Base-by-base conservation (phyloP, 2,888 invertebrate genomes). In the Lithophane ornitopus region DNA sequence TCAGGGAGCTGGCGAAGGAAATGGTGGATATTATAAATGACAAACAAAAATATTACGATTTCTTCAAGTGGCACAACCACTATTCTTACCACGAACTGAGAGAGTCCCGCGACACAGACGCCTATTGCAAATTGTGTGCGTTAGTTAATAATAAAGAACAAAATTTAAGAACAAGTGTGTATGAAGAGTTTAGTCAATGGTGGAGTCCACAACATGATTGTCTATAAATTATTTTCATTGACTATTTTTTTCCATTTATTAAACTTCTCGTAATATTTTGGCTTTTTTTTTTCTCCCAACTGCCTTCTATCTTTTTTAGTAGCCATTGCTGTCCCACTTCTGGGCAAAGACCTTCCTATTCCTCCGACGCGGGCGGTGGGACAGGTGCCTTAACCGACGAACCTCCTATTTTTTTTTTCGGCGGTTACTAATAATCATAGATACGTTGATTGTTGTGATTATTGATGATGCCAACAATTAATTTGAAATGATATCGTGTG, bases 21-120 rank as follows among this genome's bases (percentile, higher is more conserved):
- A 92, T 92, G 86, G 80, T 84, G 12, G 79, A 84, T 22, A 70
- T 90, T 34, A 91, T 91, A 12, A 74, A 86, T 9, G 69, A 91
- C 44, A 85, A 85, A 49, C 78, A 87, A 1, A 80, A 81, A 58
- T 92, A 92, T 71, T 76, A 87, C 22, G 76, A 85, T 14, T 91
- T 84, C 63, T 92, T 92, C 75, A 90, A 84, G 65, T 92, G 92
- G 92, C 89, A 86, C 63, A 91, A 90, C 58, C 85, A 91, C 77
- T 92, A 92, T 56, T 86, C 89, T 1, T 92, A 89, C 73, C 86
- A 89, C 26, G 39, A 66, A 22, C 63, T 69, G 3, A 41, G 74
- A 22, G 88, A 90, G 9, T 79, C 80, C 0, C 74, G 80, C 0
- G 82, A 87, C 0, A 87, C 87, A 0, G 88, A 90, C 28, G 77